Percentiles rank a stretch among this genome's conserved stretches.
phyloP scores from a whole-genome alignment of 2,888 invertebrate species.

The Hyppa rectilinea region DNA sequence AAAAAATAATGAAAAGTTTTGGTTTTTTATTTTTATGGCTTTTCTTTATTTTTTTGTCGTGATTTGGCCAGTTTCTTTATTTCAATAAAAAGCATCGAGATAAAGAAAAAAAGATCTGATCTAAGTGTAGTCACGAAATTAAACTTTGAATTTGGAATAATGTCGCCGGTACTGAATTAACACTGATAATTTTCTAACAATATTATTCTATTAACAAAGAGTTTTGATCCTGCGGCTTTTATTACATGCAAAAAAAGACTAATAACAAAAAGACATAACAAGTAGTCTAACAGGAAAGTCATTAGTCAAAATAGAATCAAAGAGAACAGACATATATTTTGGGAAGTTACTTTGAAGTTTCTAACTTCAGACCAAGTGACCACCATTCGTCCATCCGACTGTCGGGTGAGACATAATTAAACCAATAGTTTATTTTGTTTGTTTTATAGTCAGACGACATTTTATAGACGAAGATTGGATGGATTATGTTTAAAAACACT shows the following conservation, averaged over 20 bases:
- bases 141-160: too few relatives aligned
- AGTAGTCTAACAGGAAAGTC: constrained; percentile 61
- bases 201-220: not conserved
- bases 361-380: constrained; percentile 31
- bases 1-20: not conserved
- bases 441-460: constrained; percentile 29
- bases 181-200: not conserved
- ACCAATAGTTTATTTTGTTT: constrained; percentile 44
- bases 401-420: constrained; percentile 51
- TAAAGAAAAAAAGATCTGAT: not conserved
- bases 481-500: not conserved
- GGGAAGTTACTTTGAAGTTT: constrained; percentile 61
- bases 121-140: not conserved
- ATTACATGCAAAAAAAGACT: constrained; percentile 8
- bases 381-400: constrained; percentile 23
- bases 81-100: not conserved
- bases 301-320: constrained; percentile 67
- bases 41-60: not conserved
- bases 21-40: not conserved
- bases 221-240: not conserved
- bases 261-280: too few relatives aligned
- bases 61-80: constrained; percentile 7
- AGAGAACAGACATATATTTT: constrained; percentile 59
- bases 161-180: too few relatives aligned
- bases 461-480: not conserved